These are phyloP conservation scores for Ochropacha duplaris DNA, from an alignment of 2,888 invertebrate genomes.

Conservation along the genomic window DNA sequence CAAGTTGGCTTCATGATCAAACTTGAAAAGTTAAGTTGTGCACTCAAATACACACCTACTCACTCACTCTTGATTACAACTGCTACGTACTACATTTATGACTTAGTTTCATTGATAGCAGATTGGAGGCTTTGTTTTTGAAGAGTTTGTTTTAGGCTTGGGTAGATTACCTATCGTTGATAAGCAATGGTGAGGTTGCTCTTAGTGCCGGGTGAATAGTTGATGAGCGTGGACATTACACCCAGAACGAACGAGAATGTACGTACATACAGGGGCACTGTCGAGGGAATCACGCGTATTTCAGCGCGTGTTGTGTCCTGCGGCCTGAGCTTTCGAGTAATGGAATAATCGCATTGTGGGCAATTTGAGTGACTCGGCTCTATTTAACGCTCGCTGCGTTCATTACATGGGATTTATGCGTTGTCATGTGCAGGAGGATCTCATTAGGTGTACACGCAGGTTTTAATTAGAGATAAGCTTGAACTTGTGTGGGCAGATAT, in stretches of 20 bases:
- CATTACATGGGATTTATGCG: conserved; percentile 77
- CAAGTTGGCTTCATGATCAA: background rate
- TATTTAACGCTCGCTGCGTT: conserved; percentile 74
- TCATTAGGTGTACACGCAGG: conserved; percentile 68
- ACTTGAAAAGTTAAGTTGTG: no score
- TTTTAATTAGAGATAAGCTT: conserved; percentile 72
- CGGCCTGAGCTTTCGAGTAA: conserved; percentile 60
- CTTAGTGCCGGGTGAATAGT: conserved; percentile 31
- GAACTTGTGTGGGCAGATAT: conserved; percentile 27
- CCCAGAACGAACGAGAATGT: conserved; percentile 7
- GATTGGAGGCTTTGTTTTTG: conserved; percentile 12
- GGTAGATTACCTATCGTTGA: conserved; percentile 22
- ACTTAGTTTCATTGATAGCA: no score
- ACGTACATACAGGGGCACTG: conserved; percentile 10
- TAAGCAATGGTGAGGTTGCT: conserved; percentile 23
- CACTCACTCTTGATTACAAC: no score
- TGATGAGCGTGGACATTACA: conserved; percentile 29
- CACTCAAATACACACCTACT: background rate
- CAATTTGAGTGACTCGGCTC: conserved; percentile 74
- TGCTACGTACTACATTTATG: no score
- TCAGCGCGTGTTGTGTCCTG: conserved; percentile 39
- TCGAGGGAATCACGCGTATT: conserved; percentile 26
- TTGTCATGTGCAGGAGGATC: conserved; percentile 70
- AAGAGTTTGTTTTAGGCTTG: conserved; percentile 25
- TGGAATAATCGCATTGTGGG: conserved; percentile 79